Conservation (phyloP, 2,888 invertebrate genomes). For the Acleris emargana region DNA sequence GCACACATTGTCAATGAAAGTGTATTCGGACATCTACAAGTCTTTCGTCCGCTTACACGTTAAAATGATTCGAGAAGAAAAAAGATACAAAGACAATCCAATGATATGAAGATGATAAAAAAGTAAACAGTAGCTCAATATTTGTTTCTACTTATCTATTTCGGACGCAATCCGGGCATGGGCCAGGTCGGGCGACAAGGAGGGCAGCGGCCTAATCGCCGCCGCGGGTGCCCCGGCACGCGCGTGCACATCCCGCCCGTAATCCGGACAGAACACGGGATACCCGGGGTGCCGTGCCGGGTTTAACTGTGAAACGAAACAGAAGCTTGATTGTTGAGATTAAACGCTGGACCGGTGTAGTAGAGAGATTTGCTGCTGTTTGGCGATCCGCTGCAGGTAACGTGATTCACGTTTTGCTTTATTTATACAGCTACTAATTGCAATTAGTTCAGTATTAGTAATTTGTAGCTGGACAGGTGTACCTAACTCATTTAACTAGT, state of each 20-base stretch:
- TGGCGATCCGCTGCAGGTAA: constrained; percentile 36
- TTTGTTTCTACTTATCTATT: constrained; percentile 66
- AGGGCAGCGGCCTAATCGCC: constrained; percentile 76
- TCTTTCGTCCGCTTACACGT: neutral
- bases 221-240: constrained; percentile 72
- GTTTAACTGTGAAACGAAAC: constrained; percentile 73
- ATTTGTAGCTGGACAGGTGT: no score
- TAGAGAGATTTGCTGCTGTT: constrained; percentile 57
- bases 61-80: constrained; percentile 4
- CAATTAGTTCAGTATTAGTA: no score
- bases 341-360: constrained; percentile 59
- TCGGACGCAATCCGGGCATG: constrained; percentile 54
- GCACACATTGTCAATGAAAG: neutral
- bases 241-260: constrained; percentile 63
- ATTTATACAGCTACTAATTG: no score
- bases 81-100: constrained; percentile 18
- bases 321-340: constrained; percentile 74
- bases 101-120: constrained; percentile 26
- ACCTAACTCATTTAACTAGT: no score
- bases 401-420: neutral
- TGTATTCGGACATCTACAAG: neutral
- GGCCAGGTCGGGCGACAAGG: constrained; percentile 57
- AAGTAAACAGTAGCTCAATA: constrained; percentile 47
- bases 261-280: constrained; percentile 55
- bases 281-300: constrained; percentile 48